Base-by-base conservation (phyloP, 2,888 invertebrate species). In the Spatulosminthurus flaviceps region DNA sequence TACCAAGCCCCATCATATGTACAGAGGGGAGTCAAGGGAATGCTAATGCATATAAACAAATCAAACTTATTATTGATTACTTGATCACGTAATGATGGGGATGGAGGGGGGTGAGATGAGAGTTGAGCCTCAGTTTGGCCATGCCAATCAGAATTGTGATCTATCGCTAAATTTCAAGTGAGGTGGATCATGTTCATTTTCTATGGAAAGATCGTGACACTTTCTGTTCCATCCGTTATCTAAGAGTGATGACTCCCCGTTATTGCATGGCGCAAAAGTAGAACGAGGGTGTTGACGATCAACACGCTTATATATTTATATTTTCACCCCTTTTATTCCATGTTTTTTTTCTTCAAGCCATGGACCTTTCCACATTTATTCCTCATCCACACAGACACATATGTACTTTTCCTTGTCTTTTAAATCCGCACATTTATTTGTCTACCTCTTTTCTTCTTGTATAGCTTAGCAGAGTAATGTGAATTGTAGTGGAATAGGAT, bases 41-140 rank as follows among this genome's bases (percentile, higher is more conserved):
- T n/a, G n/a, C n/a, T n/a, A n/a, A 26, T 64, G 22, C 26, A 26
- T 64, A 24, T 16, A 64, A 22, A 24, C 2, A 2, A 64, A 64
- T 22, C n/a, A 13, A 51, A 64, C 7, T n/a, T 64, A 64, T 64
- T 76, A 76, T 67, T 76, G 76, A 76, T 76, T 76, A 28, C 71
- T 71, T 72, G 61, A 51, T 71, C 78, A 78, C 78, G 78, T 78
- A 78, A 71, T 78, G 78, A 78, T 71, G 78, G 61, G 64, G 26
- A 16, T 2, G n/a, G n/a, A n/a, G n/a, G n/a, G n/a, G n/a, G n/a
- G n/a, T n/a, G n/a, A n/a, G n/a, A n/a, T n/a, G n/a, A n/a, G n/a
- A n/a, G n/a, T n/a, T n/a, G 60, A 64, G 24, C 24, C 51, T 60
- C 19, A 51, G 77, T 70, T 69, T 69, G 69, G 51, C 24, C 41